Evolutionary conservation across 2,888 invertebrate genomes (phyloP).

Genomic region (Ctena decussata): DNA sequence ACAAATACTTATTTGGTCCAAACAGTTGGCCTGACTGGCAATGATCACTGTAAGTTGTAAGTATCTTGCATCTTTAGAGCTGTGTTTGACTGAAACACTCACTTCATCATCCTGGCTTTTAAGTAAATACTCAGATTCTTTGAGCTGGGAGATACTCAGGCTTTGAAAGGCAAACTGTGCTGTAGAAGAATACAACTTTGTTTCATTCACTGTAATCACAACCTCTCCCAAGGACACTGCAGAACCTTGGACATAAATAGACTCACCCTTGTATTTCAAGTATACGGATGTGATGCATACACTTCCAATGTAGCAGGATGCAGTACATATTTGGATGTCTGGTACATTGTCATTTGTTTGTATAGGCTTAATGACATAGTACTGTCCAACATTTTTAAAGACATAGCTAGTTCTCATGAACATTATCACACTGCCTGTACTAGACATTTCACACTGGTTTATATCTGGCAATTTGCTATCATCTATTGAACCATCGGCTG

Average conservation of each 20-base stretch:
- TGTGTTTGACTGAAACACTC: background rate
- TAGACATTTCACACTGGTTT: background rate
- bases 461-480: background rate
- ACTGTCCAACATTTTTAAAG: background rate
- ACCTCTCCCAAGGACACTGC: background rate
- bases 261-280: background rate
- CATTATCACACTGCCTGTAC: background rate
- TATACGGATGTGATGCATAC: background rate
- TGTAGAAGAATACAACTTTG: background rate
- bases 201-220: background rate
- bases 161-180: background rate
- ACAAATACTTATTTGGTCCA: background rate
- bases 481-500: background rate
- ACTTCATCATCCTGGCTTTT: background rate
- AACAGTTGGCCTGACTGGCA: background rate
- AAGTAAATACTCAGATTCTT: background rate
- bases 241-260: background rate
- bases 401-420: background rate
- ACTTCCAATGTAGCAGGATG: background rate
- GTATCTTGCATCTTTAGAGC: background rate
- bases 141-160: background rate
- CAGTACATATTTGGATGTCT: background rate
- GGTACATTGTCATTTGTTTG: background rate
- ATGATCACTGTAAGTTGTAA: background rate
- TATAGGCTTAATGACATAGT: background rate